A percentile compares a stretch with the other conserved stretches of the same genome.
Conservation (phyloP, 2,888 invertebrate species). For the Oxyteleia sp. region DNA sequence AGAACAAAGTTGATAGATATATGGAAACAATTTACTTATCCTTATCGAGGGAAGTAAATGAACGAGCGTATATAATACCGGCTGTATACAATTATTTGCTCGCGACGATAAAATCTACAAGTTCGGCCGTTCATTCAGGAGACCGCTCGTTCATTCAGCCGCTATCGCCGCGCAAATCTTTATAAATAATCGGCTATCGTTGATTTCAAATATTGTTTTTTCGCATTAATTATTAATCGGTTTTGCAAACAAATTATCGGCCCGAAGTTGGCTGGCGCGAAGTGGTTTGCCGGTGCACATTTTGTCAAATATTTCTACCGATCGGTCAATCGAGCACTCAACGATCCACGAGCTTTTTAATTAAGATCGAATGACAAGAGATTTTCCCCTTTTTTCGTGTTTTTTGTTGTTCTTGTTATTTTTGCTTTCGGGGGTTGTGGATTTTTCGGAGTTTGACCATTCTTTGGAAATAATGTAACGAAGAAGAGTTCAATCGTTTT, state of each 20-base stretch:
- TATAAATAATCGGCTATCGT: conserved; percentile 24
- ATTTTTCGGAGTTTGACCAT: too few relatives aligned
- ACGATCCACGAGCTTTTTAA: neutral
- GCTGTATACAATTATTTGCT: conserved; percentile 50
- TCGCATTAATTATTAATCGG: neutral
- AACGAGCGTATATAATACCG: conserved; percentile 35
- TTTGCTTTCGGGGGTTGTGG: too few relatives aligned
- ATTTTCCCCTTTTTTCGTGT: too few relatives aligned
- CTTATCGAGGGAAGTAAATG: conserved; percentile 57
- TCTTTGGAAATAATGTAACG: too few relatives aligned
- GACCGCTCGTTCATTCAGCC: conserved; percentile 23
- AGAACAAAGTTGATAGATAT: too few relatives aligned
- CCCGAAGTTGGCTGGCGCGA: neutral
- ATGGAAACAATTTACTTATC: conserved; percentile 69
- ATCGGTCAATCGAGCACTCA: neutral
- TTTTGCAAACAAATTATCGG: conserved; percentile 1
- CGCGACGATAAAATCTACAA: conserved; percentile 57
- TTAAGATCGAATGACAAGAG: neutral
- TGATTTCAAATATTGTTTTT: conserved; percentile 8
- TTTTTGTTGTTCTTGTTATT: too few relatives aligned
- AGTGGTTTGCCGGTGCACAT: neutral
- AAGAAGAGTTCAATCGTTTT: too few relatives aligned
- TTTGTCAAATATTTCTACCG: neutral
- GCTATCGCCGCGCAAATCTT: conserved; percentile 34
- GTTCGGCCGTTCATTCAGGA: conserved; percentile 28